Base-by-base conservation (phyloP, 2,888 invertebrate genomes). In the Phaonia tiefii region DNA sequence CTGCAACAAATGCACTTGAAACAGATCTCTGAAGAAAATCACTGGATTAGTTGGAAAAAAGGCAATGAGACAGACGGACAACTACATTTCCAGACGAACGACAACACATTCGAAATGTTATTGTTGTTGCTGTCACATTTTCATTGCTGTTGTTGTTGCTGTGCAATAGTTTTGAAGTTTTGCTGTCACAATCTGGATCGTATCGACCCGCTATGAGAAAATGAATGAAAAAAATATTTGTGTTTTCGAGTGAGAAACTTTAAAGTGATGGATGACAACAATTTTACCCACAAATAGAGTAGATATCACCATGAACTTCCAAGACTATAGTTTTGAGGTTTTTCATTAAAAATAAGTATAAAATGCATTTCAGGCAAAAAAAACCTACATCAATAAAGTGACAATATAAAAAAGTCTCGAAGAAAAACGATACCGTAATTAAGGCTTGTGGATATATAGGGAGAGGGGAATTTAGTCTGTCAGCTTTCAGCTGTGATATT, bases 201-300 rank as follows among this genome's bases (percentile, higher is more conserved):
- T 31, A 31, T 31, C 3, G 8, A 8, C 31, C 31, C 31, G 31
- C 3, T 31, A 8, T 44, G 13, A 44, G 39, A 17, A 31, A 13
- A 42, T 63, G 42, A 63, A 63, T 63, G 63, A 42, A 60, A 60
- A n/a, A n/a, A n/a, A n/a, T n/a, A n/a, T n/a, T n/a, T n/a, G n/a
- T 60, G 39, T 8, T 63, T 63, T 63, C 63, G 39, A 1, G 22
- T 13, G 39, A 63, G n/a, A n/a, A 31, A 39, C 15, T n/a, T 17
- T 39, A n/a, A 2, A 8, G 10, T 13, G 42, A 63, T 39, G 39
- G 63, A 63, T 63, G 63, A 63, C 63, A 63, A 63, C 63, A 42
- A 63, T 63, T n/a, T n/a, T 63, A 42, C 39, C 63, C 63, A 63
- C 63, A 63, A 63, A 63, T n/a, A n/a, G n/a, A n/a, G n/a, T n/a